Percentiles rank a stretch among this genome's conserved stretches.
Evolutionary conservation across 2,888 invertebrate genomes (phyloP).

Genomic region (Colletes collaris): DNA sequence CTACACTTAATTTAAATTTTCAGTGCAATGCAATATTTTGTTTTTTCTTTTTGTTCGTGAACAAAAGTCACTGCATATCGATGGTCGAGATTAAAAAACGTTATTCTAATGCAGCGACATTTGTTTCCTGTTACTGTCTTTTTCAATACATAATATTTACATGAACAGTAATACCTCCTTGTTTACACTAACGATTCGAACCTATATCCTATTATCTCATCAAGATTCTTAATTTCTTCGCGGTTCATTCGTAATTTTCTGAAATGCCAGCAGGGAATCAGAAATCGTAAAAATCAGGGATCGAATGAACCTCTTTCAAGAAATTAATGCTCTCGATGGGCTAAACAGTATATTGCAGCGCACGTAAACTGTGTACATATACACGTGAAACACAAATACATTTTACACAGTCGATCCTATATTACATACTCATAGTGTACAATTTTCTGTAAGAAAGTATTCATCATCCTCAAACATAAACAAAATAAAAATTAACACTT

Average conservation of each 20-base stretch:
- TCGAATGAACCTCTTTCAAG: neutral
- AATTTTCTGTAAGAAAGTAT: conserved; percentile 15
- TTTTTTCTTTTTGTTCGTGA: conserved; percentile 21
- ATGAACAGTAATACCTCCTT: conserved; percentile 23
- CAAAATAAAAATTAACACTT: conserved; percentile 8
- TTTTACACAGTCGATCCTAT: conserved; percentile 27
- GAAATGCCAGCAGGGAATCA: neutral
- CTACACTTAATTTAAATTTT: conserved; percentile 59
- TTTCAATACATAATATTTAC: conserved; percentile 55
- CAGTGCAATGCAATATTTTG: conserved; percentile 31
- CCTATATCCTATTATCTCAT: conserved; percentile 26
- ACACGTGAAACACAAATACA: conserved; percentile 28
- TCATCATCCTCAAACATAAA: neutral
- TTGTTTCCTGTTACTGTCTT: conserved; percentile 21
- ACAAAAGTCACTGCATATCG: conserved; percentile 15
- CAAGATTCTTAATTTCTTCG: conserved; percentile 22
- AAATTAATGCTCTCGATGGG: conserved; percentile 14
- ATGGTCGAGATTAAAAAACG: conserved; percentile 34
- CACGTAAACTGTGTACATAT: conserved; percentile 2
- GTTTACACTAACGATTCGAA: conserved; percentile 22
- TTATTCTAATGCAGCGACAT: conserved; percentile 29
- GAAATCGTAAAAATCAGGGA: neutral
- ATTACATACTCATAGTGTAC: conserved; percentile 46
- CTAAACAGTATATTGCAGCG: conserved; percentile 15
- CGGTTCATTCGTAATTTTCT: conserved; percentile 3